phyloP scores from a whole-genome alignment of 2,113 vertebrate genomes.

The Gymnorhina tibicen region DNA sequence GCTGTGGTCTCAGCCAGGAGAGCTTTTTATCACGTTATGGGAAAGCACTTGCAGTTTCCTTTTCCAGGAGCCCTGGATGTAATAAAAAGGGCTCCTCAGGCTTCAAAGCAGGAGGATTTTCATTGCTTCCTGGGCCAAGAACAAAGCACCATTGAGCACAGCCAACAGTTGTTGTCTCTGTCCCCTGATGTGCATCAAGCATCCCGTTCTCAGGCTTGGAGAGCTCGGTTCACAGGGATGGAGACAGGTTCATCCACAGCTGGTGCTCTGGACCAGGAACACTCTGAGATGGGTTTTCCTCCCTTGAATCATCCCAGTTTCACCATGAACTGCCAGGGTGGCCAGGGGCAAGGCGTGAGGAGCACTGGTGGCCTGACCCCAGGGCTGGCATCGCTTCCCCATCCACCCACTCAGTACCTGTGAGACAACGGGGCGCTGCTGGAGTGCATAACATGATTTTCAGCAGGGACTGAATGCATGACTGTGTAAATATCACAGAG shows the following conservation, averaged over 20 bases:
- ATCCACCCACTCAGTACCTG: neutral
- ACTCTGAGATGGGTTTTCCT: neutral
- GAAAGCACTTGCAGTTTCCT: constrained; percentile 20
- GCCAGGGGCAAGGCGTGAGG: neutral
- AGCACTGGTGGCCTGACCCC: neutral
- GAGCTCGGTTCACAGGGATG: neutral
- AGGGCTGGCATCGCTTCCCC: neutral
- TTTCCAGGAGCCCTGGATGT: constrained; percentile 11
- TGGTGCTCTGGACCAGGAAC: neutral
- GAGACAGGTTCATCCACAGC: neutral
- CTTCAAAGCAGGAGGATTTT: constrained; percentile 58
- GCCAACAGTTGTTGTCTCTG: constrained; percentile 42
- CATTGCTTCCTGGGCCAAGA: constrained; percentile 24
- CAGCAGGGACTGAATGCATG: constrained; percentile 35
- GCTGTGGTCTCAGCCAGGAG: neutral
- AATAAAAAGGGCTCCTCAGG: constrained; percentile 30
- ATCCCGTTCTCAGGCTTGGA: neutral
- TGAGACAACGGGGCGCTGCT: neutral
- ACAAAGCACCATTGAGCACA: constrained; percentile 48
- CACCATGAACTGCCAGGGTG: neutral
- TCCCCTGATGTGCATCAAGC: constrained; percentile 39
- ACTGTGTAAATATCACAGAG: constrained; percentile 59
- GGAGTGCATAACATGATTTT: neutral
- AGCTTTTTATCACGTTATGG: constrained; percentile 9
- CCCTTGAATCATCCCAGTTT: neutral